Base-by-base conservation (phyloP, 1,140 invertebrate genomes). In the Philopotamus ludificatus region DNA sequence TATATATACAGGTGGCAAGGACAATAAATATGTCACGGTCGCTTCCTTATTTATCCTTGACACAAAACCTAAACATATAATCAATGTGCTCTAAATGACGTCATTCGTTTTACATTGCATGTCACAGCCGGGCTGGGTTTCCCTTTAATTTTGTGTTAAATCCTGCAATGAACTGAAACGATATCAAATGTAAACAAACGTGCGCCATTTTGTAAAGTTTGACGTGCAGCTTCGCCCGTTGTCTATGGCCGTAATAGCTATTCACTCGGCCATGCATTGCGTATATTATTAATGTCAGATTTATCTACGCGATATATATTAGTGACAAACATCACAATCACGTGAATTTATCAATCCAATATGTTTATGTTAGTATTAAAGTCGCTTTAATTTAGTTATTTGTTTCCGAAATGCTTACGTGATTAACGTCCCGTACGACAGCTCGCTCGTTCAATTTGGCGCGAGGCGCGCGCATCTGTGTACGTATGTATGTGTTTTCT, bases 1-100 rank as follows among this genome's bases (percentile, higher is more conserved):
- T n/a, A n/a, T n/a, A n/a, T n/a, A n/a, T n/a, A n/a, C n/a, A n/a
- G 28, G 28, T 12, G 28, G 28, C 28, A 34, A 4, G 28, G 12
- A 7, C 28, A 8, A 16, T 9, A 47, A 47, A 47, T 47, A 20
- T 47, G 44, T 16, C 44, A 47, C 15, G 44, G 44, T 16, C 44
- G 18, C 44, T 15, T 47, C 44, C 44, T 47, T 47, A 4, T 16
- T 47, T 16, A 47, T 47, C 44, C 44, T 47, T 47, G 44, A 47
- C 44, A 47, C 15, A 34, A 7, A 34, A 34, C 28, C 12, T 34
- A 34, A 12, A 4, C 28, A 12, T 12, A 7, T 34, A 34, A 34
- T 47, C 18, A 16, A 47, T 4, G 15, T 9, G 4, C 15, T 20
- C 44, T 20, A 20, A 8, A 20, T 47, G 44, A 47, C 44, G 44